Conservation (phyloP, 2,113 vertebrate species). For the Pseudopodoces humilis region DNA sequence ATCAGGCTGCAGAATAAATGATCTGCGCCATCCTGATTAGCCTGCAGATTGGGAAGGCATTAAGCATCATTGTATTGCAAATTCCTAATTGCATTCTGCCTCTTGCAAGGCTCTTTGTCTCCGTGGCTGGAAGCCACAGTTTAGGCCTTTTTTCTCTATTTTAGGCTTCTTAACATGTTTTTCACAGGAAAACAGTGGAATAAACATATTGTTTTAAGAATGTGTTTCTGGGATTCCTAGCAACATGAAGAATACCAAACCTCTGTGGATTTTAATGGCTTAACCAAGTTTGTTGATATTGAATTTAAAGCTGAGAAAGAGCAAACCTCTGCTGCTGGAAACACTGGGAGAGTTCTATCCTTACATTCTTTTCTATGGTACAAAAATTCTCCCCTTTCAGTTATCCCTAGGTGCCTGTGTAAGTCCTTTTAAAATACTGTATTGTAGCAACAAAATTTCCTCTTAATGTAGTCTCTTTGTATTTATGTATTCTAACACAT, state of each 20-base stretch:
- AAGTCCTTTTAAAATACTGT: not conserved
- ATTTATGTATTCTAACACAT: not conserved
- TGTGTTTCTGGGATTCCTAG: not conserved
- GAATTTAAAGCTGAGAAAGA: conserved; percentile 26
- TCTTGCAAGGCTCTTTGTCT: not conserved
- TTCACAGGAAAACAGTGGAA: not conserved
- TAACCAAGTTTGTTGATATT: not conserved
- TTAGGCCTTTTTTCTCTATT: not conserved
- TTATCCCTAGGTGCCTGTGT: not conserved
- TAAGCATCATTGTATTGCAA: not conserved
- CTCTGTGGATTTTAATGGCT: conserved; percentile 7
- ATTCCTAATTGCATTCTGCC: not conserved
- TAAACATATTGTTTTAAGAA: not conserved
- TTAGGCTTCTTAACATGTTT: not conserved
- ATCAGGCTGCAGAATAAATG: not conserved
- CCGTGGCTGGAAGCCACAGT: not conserved
- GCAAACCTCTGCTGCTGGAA: not conserved
- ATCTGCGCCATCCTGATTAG: conserved; percentile 7
- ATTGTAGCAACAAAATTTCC: not conserved
- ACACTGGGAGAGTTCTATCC: not conserved
- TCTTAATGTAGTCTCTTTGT: not conserved
- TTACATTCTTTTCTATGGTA: not conserved
- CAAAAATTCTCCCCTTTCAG: not conserved
- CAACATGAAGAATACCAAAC: not conserved
- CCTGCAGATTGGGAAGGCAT: not conserved